phyloP scores from a whole-genome alignment of 2,797 vertebrate genomes.

The Remorina albescens region DNA sequence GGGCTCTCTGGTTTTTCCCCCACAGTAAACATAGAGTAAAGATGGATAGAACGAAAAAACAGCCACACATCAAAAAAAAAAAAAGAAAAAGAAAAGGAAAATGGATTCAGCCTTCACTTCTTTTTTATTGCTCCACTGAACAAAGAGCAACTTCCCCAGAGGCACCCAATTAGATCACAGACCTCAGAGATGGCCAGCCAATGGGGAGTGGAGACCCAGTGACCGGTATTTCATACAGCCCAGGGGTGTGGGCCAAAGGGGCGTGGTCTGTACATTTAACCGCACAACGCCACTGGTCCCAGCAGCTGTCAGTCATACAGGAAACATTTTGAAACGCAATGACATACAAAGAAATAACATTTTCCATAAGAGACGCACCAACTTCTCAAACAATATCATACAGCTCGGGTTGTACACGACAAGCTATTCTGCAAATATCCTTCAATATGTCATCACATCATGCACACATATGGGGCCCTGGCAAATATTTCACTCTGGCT shows the following conservation, averaged over 20 bases:
- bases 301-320: conserved; percentile 40
- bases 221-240: conserved; percentile 80
- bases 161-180: conserved; percentile 74
- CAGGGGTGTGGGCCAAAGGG: conserved; percentile 75
- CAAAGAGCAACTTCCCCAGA: conserved; percentile 74
- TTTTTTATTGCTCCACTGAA: conserved; percentile 71
- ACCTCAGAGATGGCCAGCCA: conserved; percentile 64
- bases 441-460: conserved; percentile 48
- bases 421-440: conserved; percentile 51
- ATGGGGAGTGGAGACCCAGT: conserved; percentile 77
- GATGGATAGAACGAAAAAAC: conserved; percentile 56
- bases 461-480: conserved; percentile 55
- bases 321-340: conserved; percentile 3
- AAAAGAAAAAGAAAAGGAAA: conserved; percentile 34
- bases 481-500: conserved; percentile 55
- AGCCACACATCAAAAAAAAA: conserved; percentile 15
- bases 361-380: neutral
- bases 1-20: conserved; percentile 8
- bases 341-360: neutral
- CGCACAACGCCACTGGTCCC: conserved; percentile 36
- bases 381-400: neutral
- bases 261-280: conserved; percentile 46
- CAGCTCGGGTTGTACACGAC: conserved; percentile 10
- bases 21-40: conserved; percentile 48
- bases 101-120: conserved; percentile 62